Evolutionary conservation across 2,797 vertebrate species (phyloP), one percentile per base, ranked within the genome.

Genomic region (Hozukius guyotensis): DNA sequence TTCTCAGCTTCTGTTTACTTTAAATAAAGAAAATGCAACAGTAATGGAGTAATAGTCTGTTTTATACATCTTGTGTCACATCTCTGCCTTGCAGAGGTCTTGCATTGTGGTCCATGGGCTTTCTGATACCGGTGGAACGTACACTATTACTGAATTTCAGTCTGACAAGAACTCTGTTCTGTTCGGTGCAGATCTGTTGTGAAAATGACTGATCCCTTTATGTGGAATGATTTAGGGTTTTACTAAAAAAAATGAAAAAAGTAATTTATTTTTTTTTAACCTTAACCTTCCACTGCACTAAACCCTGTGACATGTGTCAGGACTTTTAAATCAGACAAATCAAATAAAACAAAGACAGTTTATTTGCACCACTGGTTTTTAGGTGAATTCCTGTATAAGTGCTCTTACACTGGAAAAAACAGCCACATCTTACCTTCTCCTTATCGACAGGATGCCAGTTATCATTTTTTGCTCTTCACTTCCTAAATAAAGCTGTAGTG

Each of bases 351-450:
- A 74, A 22, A 57, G 49, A 59, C 63, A 14, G 38, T 31, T 64
- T 55, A 10, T 25, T 67, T 16, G 3, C 32, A 55, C 20, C 31
- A 16, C 59, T 32, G 22, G 8, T 42, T 16, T 73, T 5, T 59
- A 42, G 10, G 32, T 67, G 65, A 14, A 42, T 62, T 70, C 6
- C 7, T 18, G 20, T 42, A 29, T 89, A 93, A 22, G 65, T 14
- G 36, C 36, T 71, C 93, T 95, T 95, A 91, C 90, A 88, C 8
- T 72, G 78, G 52, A 92, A 91, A 0, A 25, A 95, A 96, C 87
- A 96, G 90, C 29, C 92, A 91, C 53, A 91, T 92, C 72, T 94
- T 94, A 94, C 95, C 95, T 93, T 3, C 95, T 93, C 83, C 96
- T 95, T 94, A 95, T 96, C 85, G 94, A 94, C 88, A 88, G 89